phyloP scores from a whole-genome alignment of 2,888 invertebrate genomes.

The Dicyrtomina minuta region DNA sequence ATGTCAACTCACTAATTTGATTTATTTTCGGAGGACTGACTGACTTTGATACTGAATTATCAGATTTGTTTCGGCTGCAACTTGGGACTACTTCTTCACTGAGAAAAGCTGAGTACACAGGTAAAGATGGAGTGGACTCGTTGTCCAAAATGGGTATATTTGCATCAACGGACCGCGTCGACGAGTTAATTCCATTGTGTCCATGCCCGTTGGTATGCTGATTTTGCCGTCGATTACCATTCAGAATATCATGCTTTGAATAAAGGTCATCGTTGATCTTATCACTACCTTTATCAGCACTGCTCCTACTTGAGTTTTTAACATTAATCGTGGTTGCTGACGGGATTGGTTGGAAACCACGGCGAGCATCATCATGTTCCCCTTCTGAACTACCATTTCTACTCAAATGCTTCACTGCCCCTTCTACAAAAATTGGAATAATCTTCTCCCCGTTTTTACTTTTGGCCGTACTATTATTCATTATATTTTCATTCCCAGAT shows the following conservation, averaged over 20 bases:
- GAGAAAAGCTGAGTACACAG: no score
- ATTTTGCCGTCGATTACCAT: constrained; percentile 20
- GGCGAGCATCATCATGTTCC: background rate
- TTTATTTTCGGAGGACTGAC: background rate
- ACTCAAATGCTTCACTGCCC: background rate
- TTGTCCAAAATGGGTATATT: background rate
- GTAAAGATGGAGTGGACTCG: no score
- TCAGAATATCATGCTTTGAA: constrained; percentile 25
- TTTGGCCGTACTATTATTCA: background rate
- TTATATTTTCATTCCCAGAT: background rate
- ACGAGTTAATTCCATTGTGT: background rate
- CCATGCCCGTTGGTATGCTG: constrained; percentile 11
- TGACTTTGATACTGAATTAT: background rate
- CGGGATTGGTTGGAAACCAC: background rate
- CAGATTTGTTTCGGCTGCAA: no score
- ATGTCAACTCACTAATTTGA: no score
- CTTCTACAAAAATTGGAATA: constrained; percentile 15
- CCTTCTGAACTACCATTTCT: background rate
- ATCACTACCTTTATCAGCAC: constrained; percentile 14
- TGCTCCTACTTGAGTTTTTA: constrained; percentile 8
- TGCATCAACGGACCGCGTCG: background rate
- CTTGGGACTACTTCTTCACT: no score
- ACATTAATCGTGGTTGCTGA: background rate
- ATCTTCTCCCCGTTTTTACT: constrained; percentile 1
- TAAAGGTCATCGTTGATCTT: constrained; percentile 8